Evolutionary conservation across 2,113 vertebrate species (phyloP).

Genomic region (Gasterosteus nipponicus): DNA sequence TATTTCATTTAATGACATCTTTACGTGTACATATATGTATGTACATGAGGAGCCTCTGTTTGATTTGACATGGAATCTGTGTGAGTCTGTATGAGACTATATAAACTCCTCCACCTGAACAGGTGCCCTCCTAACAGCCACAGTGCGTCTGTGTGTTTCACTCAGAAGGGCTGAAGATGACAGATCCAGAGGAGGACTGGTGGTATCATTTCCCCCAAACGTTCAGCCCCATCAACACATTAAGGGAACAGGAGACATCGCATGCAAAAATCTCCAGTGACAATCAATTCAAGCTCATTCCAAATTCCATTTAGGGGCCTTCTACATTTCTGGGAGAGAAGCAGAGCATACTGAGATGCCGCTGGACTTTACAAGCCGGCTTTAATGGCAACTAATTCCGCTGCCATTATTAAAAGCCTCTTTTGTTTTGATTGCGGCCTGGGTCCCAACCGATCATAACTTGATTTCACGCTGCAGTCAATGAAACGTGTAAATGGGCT

Average conservation of each 20-base stretch:
- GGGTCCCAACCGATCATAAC: conserved; percentile 71
- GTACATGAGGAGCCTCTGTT: neutral
- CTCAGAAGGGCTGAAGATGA: conserved; percentile 31
- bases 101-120: conserved; percentile 13
- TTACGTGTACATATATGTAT: neutral
- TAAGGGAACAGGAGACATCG: conserved; percentile 52
- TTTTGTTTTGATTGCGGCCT: conserved; percentile 75
- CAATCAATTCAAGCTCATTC: conserved; percentile 64
- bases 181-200: conserved; percentile 17
- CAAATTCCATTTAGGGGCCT: conserved; percentile 58
- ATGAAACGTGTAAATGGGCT: conserved; percentile 71
- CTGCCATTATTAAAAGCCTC: conserved; percentile 71
- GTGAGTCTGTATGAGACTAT: conserved; percentile 12
- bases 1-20: neutral
- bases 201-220: conserved; percentile 38
- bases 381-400: conserved; percentile 73
- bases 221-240: conserved; percentile 34
- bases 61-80: neutral
- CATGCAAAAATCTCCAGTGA: conserved; percentile 65
- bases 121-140: conserved; percentile 41
- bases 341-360: conserved; percentile 52
- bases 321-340: conserved; percentile 40
- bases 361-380: conserved; percentile 74
- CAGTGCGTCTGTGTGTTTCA: conserved; percentile 2
- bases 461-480: conserved; percentile 63